Conservation (phyloP, 2,888 invertebrate species). For the Hypselothyrea guttata region DNA sequence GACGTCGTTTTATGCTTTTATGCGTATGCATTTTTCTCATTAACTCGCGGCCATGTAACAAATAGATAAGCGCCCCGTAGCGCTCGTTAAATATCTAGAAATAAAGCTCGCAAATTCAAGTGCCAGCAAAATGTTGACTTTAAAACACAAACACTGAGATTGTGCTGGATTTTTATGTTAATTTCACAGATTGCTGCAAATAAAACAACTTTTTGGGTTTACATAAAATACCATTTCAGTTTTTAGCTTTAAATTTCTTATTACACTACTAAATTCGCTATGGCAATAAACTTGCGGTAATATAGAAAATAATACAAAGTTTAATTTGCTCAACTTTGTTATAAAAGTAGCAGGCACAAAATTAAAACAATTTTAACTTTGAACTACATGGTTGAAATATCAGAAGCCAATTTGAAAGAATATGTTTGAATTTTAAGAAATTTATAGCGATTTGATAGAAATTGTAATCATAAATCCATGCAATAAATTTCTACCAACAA, state of each 20-base stretch:
- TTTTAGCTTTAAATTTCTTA: neutral
- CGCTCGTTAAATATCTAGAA: constrained; percentile 51
- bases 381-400: too few species aligned
- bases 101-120: constrained; percentile 29
- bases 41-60: constrained; percentile 57
- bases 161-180: constrained; percentile 28
- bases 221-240: neutral
- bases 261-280: too few species aligned
- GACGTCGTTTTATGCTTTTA: constrained; percentile 57
- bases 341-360: too few species aligned
- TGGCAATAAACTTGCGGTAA: too few species aligned
- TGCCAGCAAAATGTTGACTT: constrained; percentile 41
- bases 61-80: constrained; percentile 59
- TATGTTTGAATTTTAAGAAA: too few species aligned
- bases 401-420: too few species aligned
- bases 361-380: too few species aligned
- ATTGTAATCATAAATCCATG: too few species aligned
- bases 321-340: too few species aligned
- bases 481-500: too few species aligned
- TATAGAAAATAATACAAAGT: too few species aligned
- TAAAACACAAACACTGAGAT: constrained; percentile 29
- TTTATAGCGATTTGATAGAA: too few species aligned
- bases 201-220: neutral
- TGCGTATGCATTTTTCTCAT: constrained; percentile 70
- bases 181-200: constrained; percentile 19